These are phyloP conservation scores for Tenodera sinensis DNA, from an alignment of 2,888 invertebrate genomes.

Conservation along the genomic window DNA sequence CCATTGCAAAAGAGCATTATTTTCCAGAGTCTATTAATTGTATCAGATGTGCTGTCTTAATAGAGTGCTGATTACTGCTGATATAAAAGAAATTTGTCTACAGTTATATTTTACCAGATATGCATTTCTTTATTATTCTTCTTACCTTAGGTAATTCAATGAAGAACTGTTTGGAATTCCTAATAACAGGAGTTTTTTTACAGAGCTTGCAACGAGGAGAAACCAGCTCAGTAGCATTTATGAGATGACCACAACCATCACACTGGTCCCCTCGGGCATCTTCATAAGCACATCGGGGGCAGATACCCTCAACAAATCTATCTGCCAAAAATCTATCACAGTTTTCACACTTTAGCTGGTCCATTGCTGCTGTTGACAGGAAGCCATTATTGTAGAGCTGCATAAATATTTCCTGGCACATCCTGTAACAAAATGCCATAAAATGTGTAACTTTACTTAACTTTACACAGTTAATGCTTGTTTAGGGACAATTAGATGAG, in stretches of 20 bases:
- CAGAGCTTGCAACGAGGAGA: slow-evolving; percentile 88
- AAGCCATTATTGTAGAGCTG: slow-evolving; percentile 79
- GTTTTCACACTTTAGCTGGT: slow-evolving; percentile 85
- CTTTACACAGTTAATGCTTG: too few relatives aligned
- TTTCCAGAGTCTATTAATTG: too few relatives aligned
- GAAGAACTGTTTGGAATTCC: slow-evolving; percentile 88
- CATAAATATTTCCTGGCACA: slow-evolving; percentile 86
- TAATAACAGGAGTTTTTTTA: slow-evolving; percentile 62
- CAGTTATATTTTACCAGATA: too few relatives aligned
- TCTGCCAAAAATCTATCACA: slow-evolving; percentile 60
- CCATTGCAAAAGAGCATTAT: too few relatives aligned
- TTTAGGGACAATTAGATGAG: too few relatives aligned
- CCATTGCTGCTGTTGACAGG: slow-evolving; percentile 76
- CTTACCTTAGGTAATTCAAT: slow-evolving; percentile 83
- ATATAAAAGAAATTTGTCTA: too few relatives aligned
- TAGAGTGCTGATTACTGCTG: too few relatives aligned
- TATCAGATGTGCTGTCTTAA: too few relatives aligned
- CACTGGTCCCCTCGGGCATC: slow-evolving; percentile 98
- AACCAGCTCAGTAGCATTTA: slow-evolving; percentile 86
- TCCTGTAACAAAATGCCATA: slow-evolving; percentile 52
- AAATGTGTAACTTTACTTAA: neutral
- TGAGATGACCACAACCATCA: slow-evolving; percentile 92
- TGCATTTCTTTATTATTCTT: neutral
- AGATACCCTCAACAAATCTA: slow-evolving; percentile 93
- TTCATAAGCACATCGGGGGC: slow-evolving; percentile 88